A percentile compares a stretch with the other conserved stretches of the same genome.
Conservation (phyloP, 64 coral and sea anemone species). For the Montipora sp. region DNA sequence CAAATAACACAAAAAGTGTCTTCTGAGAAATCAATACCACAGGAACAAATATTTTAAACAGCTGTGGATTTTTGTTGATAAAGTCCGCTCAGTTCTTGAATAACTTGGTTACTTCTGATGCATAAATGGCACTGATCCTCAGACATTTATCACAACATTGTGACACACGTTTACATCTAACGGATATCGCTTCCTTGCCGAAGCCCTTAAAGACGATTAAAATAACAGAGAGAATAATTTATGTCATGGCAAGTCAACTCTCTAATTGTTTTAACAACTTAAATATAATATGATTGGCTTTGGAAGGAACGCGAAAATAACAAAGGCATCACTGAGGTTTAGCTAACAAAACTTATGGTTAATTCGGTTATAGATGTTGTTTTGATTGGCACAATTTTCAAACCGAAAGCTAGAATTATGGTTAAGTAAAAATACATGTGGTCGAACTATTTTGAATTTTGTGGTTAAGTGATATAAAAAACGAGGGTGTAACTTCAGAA, state of each 20-base stretch:
- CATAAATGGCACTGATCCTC: neutral
- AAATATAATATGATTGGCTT: neutral
- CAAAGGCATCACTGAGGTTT: neutral
- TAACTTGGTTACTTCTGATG: neutral
- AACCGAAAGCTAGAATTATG: too few species aligned
- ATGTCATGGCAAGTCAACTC: neutral
- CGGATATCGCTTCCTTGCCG: neutral
- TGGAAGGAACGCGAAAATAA: neutral
- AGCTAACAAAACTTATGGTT: neutral
- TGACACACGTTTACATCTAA: neutral
- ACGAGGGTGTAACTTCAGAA: too few species aligned
- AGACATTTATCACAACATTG: neutral
- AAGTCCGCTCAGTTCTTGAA: neutral
- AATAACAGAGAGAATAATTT: neutral
- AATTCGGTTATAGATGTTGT: neutral
- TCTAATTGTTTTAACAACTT: conserved; percentile 8
- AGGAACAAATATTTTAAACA: neutral
- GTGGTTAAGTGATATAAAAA: too few species aligned
- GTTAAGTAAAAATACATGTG: too few species aligned
- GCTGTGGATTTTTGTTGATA: neutral
- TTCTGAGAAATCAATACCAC: neutral
- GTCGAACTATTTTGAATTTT: too few species aligned
- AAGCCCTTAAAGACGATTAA: neutral
- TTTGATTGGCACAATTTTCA: neutral
- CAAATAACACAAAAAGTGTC: neutral